Evolutionary conservation across 1,140 invertebrate species (phyloP).

Genomic region (Trichomalopsis sarcophagae): DNA sequence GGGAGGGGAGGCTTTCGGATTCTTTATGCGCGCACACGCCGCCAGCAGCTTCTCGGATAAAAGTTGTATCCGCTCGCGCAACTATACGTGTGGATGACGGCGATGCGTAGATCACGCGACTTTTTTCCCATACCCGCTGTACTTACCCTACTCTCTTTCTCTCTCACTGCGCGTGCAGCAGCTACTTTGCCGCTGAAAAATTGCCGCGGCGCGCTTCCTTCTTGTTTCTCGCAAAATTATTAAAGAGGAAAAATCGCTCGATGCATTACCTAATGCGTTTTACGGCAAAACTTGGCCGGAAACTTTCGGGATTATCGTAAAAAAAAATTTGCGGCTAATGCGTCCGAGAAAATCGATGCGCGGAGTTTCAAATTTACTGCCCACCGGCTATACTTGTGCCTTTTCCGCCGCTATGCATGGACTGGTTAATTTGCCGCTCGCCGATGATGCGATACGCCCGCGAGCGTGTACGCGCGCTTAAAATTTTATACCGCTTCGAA

Average conservation of each 20-base stretch:
- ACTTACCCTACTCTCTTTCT: background rate
- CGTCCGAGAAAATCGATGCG: background rate
- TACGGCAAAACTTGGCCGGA: background rate
- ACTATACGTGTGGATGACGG: background rate
- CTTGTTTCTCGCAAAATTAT: conserved; percentile 22
- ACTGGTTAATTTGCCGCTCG: background rate
- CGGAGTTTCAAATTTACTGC: background rate
- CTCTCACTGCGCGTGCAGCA: background rate
- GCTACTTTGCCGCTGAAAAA: background rate
- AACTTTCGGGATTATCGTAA: conserved; percentile 10
- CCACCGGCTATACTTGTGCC: background rate
- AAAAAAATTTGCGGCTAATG: conserved; percentile 38
- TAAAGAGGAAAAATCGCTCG: conserved; percentile 38
- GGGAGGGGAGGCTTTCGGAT: background rate
- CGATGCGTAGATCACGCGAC: conserved; percentile 19
- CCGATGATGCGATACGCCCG: no score
- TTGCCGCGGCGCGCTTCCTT: background rate
- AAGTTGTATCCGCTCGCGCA: background rate
- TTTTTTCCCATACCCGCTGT: background rate
- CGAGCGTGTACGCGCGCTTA: no score
- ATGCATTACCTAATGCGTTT: background rate
- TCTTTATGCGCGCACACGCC: conserved; percentile 22
- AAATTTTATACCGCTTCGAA: no score
- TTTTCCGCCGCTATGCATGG: background rate
- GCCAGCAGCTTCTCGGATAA: conserved; percentile 1